Percentiles rank a stretch among this genome's conserved stretches.
These are phyloP conservation scores for Poecilus cupreus DNA, from an alignment of 2,888 invertebrate genomes.

Conservation along the genomic window DNA sequence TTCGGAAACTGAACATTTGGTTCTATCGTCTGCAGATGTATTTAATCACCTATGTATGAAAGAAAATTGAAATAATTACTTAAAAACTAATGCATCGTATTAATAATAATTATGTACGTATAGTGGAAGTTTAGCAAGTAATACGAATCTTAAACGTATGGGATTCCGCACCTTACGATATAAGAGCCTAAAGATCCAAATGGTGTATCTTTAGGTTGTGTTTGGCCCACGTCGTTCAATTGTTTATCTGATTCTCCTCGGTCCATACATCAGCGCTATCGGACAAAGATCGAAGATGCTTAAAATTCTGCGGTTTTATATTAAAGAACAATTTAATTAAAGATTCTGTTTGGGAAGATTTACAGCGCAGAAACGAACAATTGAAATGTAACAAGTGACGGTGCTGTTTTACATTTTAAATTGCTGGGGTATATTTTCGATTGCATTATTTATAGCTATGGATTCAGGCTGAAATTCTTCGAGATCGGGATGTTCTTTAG, in stretches of 20 bases:
- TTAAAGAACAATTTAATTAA: conserved; percentile 51
- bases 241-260: conserved; percentile 38
- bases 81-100: neutral
- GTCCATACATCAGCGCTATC: conserved; percentile 46
- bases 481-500: too few relatives aligned
- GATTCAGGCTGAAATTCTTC: neutral
- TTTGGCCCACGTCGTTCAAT: conserved; percentile 4
- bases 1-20: neutral
- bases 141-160: too few relatives aligned
- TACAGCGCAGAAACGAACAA: conserved; percentile 39
- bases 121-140: too few relatives aligned
- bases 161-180: neutral
- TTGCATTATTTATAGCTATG: conserved; percentile 12
- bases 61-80: neutral
- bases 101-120: neutral
- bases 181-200: conserved; percentile 3
- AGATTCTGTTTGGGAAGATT: conserved; percentile 49
- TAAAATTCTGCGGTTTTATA: conserved; percentile 56
- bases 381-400: conserved; percentile 42
- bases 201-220: neutral
- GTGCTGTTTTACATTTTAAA: conserved; percentile 33
- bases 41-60: neutral
- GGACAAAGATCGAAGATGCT: conserved; percentile 41
- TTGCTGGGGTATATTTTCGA: conserved; percentile 35
- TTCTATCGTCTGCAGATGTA: neutral